Evolutionary conservation across 2,888 invertebrate species (phyloP).

Genomic region (Endotricha flammealis): DNA sequence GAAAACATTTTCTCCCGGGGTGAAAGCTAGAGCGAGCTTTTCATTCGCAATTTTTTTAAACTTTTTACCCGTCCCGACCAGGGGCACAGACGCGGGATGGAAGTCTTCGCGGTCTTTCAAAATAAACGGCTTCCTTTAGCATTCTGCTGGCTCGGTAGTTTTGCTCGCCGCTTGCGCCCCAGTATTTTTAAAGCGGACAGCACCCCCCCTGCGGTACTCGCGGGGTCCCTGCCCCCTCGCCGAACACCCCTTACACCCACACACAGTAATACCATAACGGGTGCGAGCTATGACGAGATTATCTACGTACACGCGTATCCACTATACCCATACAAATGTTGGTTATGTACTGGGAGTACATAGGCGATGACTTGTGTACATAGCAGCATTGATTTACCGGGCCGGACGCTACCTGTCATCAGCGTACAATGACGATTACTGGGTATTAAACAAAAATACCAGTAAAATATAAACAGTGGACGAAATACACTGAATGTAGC

Average conservation of each 20-base stretch:
- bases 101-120: constrained; percentile 59
- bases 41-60: constrained; percentile 46
- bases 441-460: constrained; percentile 46
- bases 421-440: constrained; percentile 55
- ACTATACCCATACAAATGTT: constrained; percentile 56
- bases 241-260: constrained; percentile 44
- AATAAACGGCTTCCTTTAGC: constrained; percentile 69
- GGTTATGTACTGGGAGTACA: constrained; percentile 59
- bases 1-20: constrained; percentile 44
- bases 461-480: constrained; percentile 6
- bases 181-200: constrained; percentile 76
- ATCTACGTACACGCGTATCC: constrained; percentile 69
- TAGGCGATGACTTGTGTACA: constrained; percentile 67
- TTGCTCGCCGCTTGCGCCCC: constrained; percentile 45
- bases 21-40: constrained; percentile 43
- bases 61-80: constrained; percentile 50
- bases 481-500: background rate
- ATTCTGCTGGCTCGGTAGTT: constrained; percentile 60
- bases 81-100: constrained; percentile 39
- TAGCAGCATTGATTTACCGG: constrained; percentile 70
- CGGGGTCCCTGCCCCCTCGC: constrained; percentile 33
- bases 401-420: constrained; percentile 63
- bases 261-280: constrained; percentile 77
- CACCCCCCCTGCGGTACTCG: constrained; percentile 62
- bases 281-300: constrained; percentile 77